Percentiles rank a stretch among this genome's conserved stretches.
phyloP scores from a whole-genome alignment of 2,888 invertebrate genomes.

The Erebia epiphron region DNA sequence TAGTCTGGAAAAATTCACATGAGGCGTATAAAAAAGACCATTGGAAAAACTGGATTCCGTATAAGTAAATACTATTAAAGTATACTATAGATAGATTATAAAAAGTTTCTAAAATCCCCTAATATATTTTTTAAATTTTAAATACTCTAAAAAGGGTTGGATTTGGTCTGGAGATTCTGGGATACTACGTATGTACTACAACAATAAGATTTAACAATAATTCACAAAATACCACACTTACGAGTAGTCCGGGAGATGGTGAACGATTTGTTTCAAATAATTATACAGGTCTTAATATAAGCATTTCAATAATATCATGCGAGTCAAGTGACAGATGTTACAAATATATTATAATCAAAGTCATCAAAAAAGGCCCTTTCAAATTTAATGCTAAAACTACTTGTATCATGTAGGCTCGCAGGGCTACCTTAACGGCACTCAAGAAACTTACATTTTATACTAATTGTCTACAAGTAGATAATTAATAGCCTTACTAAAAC shows the following conservation, averaged over 20 bases:
- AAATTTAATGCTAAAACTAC: no score
- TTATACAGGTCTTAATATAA: background rate
- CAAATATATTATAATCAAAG: no score
- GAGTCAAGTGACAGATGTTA: no score
- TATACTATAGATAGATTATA: slow-evolving; percentile 48
- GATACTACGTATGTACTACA: slow-evolving; percentile 67
- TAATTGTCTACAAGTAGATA: no score
- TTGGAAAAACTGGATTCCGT: slow-evolving; percentile 68
- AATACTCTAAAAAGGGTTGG: slow-evolving; percentile 73
- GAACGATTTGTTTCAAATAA: background rate
- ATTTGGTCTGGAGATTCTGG: slow-evolving; percentile 79
- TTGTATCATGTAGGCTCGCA: no score
- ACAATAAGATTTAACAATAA: slow-evolving; percentile 73
- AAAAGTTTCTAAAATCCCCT: slow-evolving; percentile 76
- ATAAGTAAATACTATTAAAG: slow-evolving; percentile 57
- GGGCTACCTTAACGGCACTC: no score
- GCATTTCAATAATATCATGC: no score
- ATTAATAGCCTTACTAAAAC: no score
- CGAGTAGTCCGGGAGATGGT: slow-evolving; percentile 21
- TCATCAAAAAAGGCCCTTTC: no score
- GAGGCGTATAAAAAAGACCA: slow-evolving; percentile 74
- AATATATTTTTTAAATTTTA: slow-evolving; percentile 56
- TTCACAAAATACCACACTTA: slow-evolving; percentile 73
- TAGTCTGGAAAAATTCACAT: slow-evolving; percentile 70
- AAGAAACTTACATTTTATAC: no score